Base-by-base conservation (phyloP, 1,140 invertebrate species). In the Phenacoccus solenopsis region DNA sequence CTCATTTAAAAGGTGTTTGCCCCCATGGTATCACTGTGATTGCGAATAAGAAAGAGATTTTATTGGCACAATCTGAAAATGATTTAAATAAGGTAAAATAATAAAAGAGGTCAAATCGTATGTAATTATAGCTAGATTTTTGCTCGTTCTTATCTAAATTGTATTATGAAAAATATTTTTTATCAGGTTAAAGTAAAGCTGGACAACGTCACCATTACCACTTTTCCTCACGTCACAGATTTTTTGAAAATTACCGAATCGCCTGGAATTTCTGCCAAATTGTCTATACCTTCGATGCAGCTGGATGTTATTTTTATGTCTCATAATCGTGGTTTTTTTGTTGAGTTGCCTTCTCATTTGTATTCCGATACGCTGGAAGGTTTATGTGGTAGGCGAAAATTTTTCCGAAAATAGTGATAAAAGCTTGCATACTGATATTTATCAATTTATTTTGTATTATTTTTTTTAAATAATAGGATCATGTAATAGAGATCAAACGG, bases 361-460 rank as follows among this genome's bases (percentile, higher is more conserved):
- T 92, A 90, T 77, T 83, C 82, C 13, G 85, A 85, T 70, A 84
- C 84, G 68, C 85, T 87, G 28, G 87, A 91, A 78, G 91, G 90
- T 38, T 77, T 93, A 0, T 93, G 90, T 76, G 90, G 90, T 68
- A 83, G 86, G 59, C 9, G 25, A 49, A n/a, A n/a, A n/a, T n/a
- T n/a, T n/a, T n/a, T n/a, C n/a, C n/a, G n/a, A n/a, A n/a, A n/a
- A n/a, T n/a, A n/a, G n/a, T n/a, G n/a, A n/a, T n/a, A n/a, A n/a
- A n/a, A n/a, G n/a, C n/a, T n/a, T n/a, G 21, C 56, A 74, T 68
- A 56, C 25, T 68, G 72, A 13, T 69, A 35, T 28, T 24, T 73
- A 71, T 25, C 67, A 81, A 79, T 79, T 59, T 59, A 9, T 22
- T 59, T 32, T 32, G 5, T 32, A 32, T 16, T n/a, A 49, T n/a